Base-by-base conservation (phyloP, 2,797 vertebrate genomes). In the Holocentrus rufus region DNA sequence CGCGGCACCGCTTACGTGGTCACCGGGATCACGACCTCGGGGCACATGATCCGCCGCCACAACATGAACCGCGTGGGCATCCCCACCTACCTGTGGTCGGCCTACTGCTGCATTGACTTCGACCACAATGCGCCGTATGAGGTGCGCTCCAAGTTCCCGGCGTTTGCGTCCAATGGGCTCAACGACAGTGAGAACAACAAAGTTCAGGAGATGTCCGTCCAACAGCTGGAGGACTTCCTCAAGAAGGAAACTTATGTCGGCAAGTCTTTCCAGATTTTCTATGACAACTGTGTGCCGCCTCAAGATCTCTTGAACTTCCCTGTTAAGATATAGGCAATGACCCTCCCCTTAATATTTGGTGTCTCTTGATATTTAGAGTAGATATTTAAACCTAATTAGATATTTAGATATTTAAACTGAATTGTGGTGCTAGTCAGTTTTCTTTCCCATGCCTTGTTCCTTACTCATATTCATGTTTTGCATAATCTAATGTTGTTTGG, bases 41-140 rank as follows among this genome's bases (percentile, higher is more conserved):
- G 92, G 4, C 88, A 90, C 55, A 91, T 44, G 7, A 90, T 92
- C 69, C 90, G 86, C 7, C 86, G 87, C 5, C 77, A 90, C 1
- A 92, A 93, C 80, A 74, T 88, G 65, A 82, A 93, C 79, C 90
- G 91, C 1, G 82, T 92, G 58, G 89, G 87, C 55, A 81, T 94
- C 72, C 93, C 92, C 3, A 90, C 89, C 47, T 92, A 89, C 58
- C 44, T 93, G 22, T 93, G 91, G 92, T 93, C 92, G 0, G 91
- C 93, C 46, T 93, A 93, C 79, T 93, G 93, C 53, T 93, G 92
- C 62, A 2, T 62, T 0, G 67, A 93, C 20, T 93, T 78, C 9
- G 92, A 93, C 79, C 92, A 81, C 79, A 93, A 93, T 0, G 88
- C 91, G 2, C 92, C 92, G 0, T 92, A 83, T 53, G 66, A 77